Conservation (phyloP, 2,113 vertebrate species). For the Ammodramus savannarum region DNA sequence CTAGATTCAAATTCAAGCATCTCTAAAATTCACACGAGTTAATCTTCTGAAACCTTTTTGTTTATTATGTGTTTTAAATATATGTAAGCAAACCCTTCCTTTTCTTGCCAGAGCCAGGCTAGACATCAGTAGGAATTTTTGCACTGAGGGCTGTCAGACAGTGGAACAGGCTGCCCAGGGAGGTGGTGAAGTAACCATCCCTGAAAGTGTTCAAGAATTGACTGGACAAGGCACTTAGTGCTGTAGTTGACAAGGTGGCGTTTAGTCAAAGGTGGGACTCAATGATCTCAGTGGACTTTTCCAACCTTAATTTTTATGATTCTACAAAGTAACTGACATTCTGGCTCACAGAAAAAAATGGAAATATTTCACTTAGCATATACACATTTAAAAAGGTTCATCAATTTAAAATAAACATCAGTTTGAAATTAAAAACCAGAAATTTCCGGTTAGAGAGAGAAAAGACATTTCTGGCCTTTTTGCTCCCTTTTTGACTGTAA, state of each 20-base stretch:
- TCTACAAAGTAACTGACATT: neutral
- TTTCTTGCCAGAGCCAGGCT: neutral
- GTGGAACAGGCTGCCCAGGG: neutral
- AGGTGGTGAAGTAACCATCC: neutral
- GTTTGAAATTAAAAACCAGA: neutral
- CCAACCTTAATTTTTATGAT: neutral
- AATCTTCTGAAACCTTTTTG: neutral
- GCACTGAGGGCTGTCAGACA: neutral
- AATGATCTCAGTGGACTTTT: neutral
- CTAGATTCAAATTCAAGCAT: neutral
- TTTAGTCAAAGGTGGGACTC: neutral
- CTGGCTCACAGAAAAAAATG: neutral
- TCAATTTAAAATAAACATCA: neutral
- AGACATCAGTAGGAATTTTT: neutral
- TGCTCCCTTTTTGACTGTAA: neutral
- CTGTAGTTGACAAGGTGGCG: neutral
- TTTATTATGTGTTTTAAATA: neutral
- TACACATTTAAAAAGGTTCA: neutral
- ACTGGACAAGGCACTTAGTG: neutral
- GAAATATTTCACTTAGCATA: neutral
- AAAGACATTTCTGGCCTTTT: neutral
- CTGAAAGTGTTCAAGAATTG: neutral
- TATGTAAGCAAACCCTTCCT: neutral
- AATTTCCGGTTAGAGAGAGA: neutral
- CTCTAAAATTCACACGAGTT: neutral